Evolutionary conservation across 53 echinoderm and acorn worm genomes (phyloP).

Genomic region (Temnopleurus reevesii): DNA sequence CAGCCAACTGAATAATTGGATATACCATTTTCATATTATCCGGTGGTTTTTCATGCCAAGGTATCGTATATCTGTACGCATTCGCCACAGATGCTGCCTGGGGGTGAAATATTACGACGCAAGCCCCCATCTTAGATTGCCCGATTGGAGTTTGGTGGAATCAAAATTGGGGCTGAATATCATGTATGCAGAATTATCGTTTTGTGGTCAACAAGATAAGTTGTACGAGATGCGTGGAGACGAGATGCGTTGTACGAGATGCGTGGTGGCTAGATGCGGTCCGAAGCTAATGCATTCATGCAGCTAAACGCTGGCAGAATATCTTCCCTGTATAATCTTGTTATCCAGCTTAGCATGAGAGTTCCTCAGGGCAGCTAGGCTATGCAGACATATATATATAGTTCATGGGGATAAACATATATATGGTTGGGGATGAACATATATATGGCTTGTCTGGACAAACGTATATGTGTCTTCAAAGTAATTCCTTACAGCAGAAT

Average conservation of each 20-base stretch:
- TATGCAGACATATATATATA: conserved; percentile 34
- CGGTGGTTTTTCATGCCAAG: neutral
- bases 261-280: too few species aligned
- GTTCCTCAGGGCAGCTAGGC: neutral
- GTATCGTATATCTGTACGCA: neutral
- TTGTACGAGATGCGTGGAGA: too few species aligned
- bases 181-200: conserved; percentile 1
- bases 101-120: conserved; percentile 14
- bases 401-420: conserved; percentile 13
- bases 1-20: conserved; percentile 16
- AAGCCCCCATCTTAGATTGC: neutral
- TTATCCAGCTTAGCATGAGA: neutral
- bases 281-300: neutral
- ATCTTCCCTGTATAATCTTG: neutral
- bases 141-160: neutral
- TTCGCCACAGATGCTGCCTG: neutral
- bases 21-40: conserved; percentile 31
- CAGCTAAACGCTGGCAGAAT: neutral
- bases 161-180: conserved; percentile 16
- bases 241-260: too few species aligned
- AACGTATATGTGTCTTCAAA: neutral
- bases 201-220: neutral
- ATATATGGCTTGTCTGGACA: neutral
- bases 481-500: too few species aligned
- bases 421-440: neutral